These are phyloP conservation scores for Pyrocephalus nanus DNA, from an alignment of 2,797 vertebrate species.

Conservation along the genomic window DNA sequence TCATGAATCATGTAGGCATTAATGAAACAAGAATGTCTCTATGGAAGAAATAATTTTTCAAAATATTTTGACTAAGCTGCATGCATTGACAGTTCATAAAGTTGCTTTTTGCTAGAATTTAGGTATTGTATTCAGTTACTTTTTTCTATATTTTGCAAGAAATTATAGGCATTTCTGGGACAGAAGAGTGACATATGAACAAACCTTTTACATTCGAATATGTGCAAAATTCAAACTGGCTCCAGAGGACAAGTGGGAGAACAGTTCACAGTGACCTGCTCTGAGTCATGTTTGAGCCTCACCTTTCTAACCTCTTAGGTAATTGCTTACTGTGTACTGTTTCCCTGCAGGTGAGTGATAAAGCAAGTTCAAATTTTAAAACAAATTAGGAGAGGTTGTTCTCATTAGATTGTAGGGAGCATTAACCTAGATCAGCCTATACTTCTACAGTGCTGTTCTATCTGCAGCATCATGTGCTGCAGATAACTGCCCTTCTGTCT, in stretches of 20 bases:
- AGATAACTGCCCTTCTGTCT: neutral
- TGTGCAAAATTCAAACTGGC: neutral
- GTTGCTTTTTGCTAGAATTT: neutral
- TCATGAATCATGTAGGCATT: neutral
- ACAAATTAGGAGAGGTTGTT: neutral
- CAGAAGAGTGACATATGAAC: neutral
- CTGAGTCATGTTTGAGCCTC: neutral
- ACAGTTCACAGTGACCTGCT: neutral
- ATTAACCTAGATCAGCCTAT: neutral
- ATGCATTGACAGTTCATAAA: neutral
- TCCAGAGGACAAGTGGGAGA: neutral
- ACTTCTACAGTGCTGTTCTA: neutral
- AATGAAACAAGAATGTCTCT: neutral
- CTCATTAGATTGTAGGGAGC: neutral
- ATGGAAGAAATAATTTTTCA: neutral
- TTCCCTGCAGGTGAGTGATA: slow-evolving; percentile 4
- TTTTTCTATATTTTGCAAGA: neutral
- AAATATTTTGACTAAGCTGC: neutral
- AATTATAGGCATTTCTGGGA: neutral
- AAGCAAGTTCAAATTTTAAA: slow-evolving; percentile 29
- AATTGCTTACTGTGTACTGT: slow-evolving; percentile 17
- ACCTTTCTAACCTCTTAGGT: neutral
- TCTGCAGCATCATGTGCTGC: neutral
- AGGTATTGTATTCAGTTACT: neutral
- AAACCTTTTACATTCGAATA: neutral